Percentiles rank a stretch among this genome's conserved stretches.
These are phyloP conservation scores for Tetropium fuscum DNA, from an alignment of 2,888 invertebrate species.

Conservation along the genomic window DNA sequence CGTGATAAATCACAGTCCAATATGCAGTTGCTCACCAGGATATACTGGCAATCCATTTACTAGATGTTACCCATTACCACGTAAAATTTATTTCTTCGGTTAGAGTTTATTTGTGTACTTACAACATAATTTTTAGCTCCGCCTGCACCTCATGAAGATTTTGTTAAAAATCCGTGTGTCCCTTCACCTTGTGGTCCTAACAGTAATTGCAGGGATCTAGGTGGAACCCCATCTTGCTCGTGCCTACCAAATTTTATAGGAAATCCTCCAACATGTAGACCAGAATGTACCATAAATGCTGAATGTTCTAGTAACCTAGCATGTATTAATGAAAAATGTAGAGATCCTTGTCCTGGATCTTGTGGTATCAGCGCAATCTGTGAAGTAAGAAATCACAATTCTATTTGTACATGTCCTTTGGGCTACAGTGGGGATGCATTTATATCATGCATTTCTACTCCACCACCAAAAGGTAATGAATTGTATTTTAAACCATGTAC, in stretches of 20 bases:
- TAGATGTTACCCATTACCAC: constrained; percentile 73
- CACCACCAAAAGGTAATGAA: constrained; percentile 52
- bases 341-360: constrained; percentile 85
- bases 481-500: too few species aligned
- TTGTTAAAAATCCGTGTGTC: constrained; percentile 58
- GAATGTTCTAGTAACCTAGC: constrained; percentile 82
- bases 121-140: constrained; percentile 42
- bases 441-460: constrained; percentile 65
- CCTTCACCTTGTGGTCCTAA: constrained; percentile 65
- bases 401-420: constrained; percentile 78
- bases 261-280: constrained; percentile 72
- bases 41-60: constrained; percentile 86
- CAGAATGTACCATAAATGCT: constrained; percentile 73
- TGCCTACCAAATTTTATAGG: constrained; percentile 78
- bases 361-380: constrained; percentile 83
- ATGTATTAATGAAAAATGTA: constrained; percentile 81
- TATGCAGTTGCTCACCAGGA: constrained; percentile 80
- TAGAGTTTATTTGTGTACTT: not conserved
- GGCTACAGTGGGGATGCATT: constrained; percentile 83
- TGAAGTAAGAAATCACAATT: constrained; percentile 79
- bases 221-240: constrained; percentile 78
- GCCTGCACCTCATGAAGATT: constrained; percentile 29
- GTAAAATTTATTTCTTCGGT: constrained; percentile 56
- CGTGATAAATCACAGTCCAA: constrained; percentile 85
- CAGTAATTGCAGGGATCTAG: constrained; percentile 74